Conservation (phyloP, 2,113 vertebrate genomes). For the Myotis lucifugus region DNA sequence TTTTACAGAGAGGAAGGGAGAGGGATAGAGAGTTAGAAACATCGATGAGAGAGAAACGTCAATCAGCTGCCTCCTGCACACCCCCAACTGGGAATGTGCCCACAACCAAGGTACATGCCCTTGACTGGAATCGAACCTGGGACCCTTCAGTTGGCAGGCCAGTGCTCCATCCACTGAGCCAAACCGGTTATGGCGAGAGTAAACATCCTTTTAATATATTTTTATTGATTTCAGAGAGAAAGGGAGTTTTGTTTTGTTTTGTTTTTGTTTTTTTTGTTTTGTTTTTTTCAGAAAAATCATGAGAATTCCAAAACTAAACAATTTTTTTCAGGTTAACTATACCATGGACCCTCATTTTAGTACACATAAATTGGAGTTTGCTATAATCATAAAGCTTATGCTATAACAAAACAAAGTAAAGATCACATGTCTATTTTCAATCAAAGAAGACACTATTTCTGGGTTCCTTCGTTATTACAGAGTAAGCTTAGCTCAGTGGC, state of each 20-base stretch:
- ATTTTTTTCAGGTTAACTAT: not conserved
- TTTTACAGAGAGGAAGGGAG: too few relatives aligned
- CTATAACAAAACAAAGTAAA: conserved; percentile 22
- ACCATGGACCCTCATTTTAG: not conserved
- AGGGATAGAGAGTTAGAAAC: too few relatives aligned
- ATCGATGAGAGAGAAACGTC: too few relatives aligned
- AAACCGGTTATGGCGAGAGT: not conserved
- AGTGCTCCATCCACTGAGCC: too few relatives aligned
- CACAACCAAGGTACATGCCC: too few relatives aligned
- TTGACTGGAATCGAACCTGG: too few relatives aligned
- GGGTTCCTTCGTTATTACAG: conserved; percentile 31
- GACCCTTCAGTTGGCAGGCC: too few relatives aligned
- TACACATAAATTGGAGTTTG: not conserved
- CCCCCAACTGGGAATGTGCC: too few relatives aligned
- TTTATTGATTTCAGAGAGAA: too few relatives aligned
- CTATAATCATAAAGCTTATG: not conserved
- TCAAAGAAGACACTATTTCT: conserved; percentile 39
- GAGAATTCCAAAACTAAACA: conserved; percentile 43
- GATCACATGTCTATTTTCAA: not conserved
- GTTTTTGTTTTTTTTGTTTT: too few relatives aligned
- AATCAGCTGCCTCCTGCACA: too few relatives aligned
- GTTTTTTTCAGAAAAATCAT: not conserved
- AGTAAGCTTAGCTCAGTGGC: not conserved
- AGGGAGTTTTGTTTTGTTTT: too few relatives aligned
- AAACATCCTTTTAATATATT: not conserved